Percentiles rank a stretch among this genome's conserved stretches.
Evolutionary conservation across 2,888 invertebrate genomes (phyloP).

Genomic region (Hartigia nigra): DNA sequence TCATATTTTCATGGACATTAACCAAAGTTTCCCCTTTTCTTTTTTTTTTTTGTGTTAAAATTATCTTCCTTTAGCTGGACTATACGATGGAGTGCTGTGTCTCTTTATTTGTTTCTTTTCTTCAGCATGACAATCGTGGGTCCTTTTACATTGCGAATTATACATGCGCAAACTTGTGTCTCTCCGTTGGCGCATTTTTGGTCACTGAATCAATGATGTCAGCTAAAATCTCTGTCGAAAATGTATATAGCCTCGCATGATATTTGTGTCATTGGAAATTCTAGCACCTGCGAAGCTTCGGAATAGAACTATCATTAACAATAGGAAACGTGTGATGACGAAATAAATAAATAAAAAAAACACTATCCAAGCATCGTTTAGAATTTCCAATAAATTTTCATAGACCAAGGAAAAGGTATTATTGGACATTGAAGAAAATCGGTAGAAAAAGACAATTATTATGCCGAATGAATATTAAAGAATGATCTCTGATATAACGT

Average conservation of each 20-base stretch:
- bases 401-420: constrained; percentile 14
- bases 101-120: constrained; percentile 14
- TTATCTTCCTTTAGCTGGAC: not conserved
- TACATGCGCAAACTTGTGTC: not conserved
- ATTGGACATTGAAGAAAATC: not conserved
- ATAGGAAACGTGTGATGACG: not conserved
- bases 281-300: constrained; percentile 22
- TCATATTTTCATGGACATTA: not conserved
- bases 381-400: constrained; percentile 41
- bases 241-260: constrained; percentile 32
- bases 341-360: not conserved
- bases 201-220: not conserved
- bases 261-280: constrained; percentile 38
- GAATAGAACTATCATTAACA: not conserved
- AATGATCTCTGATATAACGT: not conserved
- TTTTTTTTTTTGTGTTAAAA: not conserved
- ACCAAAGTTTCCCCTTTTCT: constrained; percentile 26
- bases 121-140: constrained; percentile 29
- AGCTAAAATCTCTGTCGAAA: not conserved
- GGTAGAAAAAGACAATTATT: not conserved
- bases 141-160: constrained; percentile 18
- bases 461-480: not conserved
- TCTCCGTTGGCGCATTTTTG: not conserved
- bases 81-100: constrained; percentile 6
- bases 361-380: constrained; percentile 18